Evolutionary conservation across 2,113 vertebrate genomes (phyloP), one percentile per base, ranked within the genome.

Genomic region (Silurus asotus): DNA sequence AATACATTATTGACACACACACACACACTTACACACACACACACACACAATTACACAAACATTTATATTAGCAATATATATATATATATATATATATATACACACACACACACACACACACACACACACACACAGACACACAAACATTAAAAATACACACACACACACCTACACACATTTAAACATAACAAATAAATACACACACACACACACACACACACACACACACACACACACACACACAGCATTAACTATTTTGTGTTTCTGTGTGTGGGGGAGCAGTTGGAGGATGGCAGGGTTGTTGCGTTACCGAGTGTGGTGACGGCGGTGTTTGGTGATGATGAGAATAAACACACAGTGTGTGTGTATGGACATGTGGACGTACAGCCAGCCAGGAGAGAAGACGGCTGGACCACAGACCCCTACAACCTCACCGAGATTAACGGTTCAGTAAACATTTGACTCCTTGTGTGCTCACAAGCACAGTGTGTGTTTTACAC

Each of bases 331-430:
- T 95, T 99, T 89, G 96, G 96, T 1, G 94, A 83, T 0, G 95
- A 97, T 69, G 86, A 94, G 1, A 86, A 82, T 72, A 98, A 97
- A 14, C 85, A 92, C 87, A 98, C 97, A 0, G 91, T 98, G 23
- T 97, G 97, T 88, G 93, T 98, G 85, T 99, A 98, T 0, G 97
- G 97, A 37, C 98, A 99, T 0, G 91, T 97, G 89, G 98, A 99
- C 0, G 96, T 98, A 58, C 97, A 98, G 92, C 96, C 98, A 0
- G 97, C 97, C 1, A 95, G 93, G 84, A 95, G 82, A 20, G 95
- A 95, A 10, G 96, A 98, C 0, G 96, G 97, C 10, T 99, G 97
- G 97, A 89, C 91, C 17, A 96, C 95, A 0, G 94, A 96, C 3
- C 97, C 97, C 0, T 97, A 96, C 88, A 93, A 83, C 0, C 86